Evolutionary conservation across 2,888 invertebrate genomes (phyloP).

Genomic region (Cantharis rufa): DNA sequence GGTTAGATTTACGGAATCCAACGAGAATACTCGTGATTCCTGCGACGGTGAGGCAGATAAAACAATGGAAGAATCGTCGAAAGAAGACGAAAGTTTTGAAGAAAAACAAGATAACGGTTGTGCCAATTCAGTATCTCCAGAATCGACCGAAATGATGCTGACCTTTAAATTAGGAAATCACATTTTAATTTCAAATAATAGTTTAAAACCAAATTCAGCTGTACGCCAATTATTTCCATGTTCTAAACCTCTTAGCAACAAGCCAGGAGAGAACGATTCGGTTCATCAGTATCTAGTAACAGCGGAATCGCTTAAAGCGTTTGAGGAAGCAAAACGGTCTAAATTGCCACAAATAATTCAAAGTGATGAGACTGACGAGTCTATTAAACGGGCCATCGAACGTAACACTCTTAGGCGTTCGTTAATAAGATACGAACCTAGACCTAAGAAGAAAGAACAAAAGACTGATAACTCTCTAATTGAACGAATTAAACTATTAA

Average conservation of each 20-base stretch:
- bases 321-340: constrained; percentile 67
- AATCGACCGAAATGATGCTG: constrained; percentile 59
- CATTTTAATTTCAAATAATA: constrained; percentile 61
- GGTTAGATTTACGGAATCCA: constrained; percentile 67
- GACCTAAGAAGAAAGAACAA: constrained; percentile 55
- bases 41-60: constrained; percentile 55
- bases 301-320: constrained; percentile 74
- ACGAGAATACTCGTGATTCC: constrained; percentile 47
- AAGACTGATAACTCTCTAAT: constrained; percentile 79
- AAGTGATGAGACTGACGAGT: constrained; percentile 64
- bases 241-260: constrained; percentile 63
- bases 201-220: constrained; percentile 75
- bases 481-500: constrained; percentile 83
- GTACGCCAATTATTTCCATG: constrained; percentile 82
- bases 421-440: constrained; percentile 67
- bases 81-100: constrained; percentile 41
- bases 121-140: constrained; percentile 45
- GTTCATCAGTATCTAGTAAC: constrained; percentile 66
- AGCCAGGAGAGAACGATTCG: constrained; percentile 49
- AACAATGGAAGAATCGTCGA: constrained; percentile 46
- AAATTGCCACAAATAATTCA: constrained; percentile 58
- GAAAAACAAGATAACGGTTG: constrained; percentile 27
- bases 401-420: constrained; percentile 81
- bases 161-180: constrained; percentile 63
- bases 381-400: constrained; percentile 77